Conservation (phyloP, 1,140 invertebrate genomes). For the Sycophaga agraensis region DNA sequence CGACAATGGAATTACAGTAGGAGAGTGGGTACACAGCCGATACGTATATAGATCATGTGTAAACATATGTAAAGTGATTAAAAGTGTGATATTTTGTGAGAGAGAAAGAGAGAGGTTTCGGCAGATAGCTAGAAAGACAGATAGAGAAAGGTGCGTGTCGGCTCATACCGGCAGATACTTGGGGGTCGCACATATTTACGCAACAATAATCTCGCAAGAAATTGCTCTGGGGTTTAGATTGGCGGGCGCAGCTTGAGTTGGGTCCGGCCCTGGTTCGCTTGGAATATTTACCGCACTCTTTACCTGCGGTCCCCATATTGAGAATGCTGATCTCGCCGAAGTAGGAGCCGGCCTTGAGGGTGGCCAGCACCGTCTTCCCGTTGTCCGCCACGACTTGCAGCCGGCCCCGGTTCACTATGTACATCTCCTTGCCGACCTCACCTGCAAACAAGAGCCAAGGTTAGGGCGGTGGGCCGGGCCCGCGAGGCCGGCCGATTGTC, state of each 20-base stretch:
- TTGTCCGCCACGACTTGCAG: conserved; percentile 97
- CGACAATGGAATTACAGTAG: too few relatives aligned
- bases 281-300: conserved; percentile 90
- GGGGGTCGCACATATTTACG: conserved; percentile 44
- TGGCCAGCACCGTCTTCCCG: conserved; percentile 94
- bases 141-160: conserved; percentile 44
- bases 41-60: too few relatives aligned
- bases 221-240: conserved; percentile 15
- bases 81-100: too few relatives aligned
- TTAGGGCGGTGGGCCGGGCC: too few relatives aligned
- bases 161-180: conserved; percentile 52
- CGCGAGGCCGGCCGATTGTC: too few relatives aligned
- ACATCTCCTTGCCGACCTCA: conserved; percentile 99
- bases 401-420: conserved; percentile 95
- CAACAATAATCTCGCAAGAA: conserved; percentile 29
- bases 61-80: too few relatives aligned
- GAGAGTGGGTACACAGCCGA: too few relatives aligned
- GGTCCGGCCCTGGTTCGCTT: conserved; percentile 55
- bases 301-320: conserved; percentile 99
- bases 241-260: conserved; percentile 14
- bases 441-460: too few relatives aligned
- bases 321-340: conserved; percentile 99
- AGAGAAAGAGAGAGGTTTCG: conserved; percentile 35
- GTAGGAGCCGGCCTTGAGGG: conserved; percentile 95
- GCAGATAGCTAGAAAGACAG: conserved; percentile 35